phyloP scores from a whole-genome alignment of 2,888 invertebrate genomes.

The Drosophila rellima region DNA sequence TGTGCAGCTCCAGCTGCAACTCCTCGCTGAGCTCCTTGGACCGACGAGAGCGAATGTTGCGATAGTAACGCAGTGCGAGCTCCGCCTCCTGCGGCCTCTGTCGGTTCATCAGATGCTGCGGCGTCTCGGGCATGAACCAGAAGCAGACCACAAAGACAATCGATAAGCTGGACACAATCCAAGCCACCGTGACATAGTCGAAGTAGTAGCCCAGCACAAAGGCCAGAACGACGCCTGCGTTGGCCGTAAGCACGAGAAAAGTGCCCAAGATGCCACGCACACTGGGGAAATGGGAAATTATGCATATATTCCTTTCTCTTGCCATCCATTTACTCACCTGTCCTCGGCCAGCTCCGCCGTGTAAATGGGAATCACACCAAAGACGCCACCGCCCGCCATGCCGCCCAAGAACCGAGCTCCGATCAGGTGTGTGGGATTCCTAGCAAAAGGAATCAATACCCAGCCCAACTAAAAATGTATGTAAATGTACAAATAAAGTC shows the following conservation, averaged over 20 bases:
- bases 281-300: conserved; percentile 43
- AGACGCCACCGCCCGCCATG: conserved; percentile 78
- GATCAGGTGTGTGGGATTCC: conserved; percentile 71
- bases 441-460: conserved; percentile 77
- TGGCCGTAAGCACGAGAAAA: conserved; percentile 80
- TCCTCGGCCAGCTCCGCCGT: conserved; percentile 83
- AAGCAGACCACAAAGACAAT: conserved; percentile 77
- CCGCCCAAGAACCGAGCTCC: conserved; percentile 79
- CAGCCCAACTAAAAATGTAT: conserved; percentile 84
- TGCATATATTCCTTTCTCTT: background rate
- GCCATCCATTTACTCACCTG: conserved; percentile 57
- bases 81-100: conserved; percentile 82
- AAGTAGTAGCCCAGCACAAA: conserved; percentile 81
- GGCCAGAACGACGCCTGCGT: conserved; percentile 80
- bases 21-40: conserved; percentile 74
- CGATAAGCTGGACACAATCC: conserved; percentile 67
- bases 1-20: conserved; percentile 79
- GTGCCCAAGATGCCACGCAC: conserved; percentile 84
- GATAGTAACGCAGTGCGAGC: conserved; percentile 80
- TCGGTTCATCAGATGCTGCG: conserved; percentile 75
- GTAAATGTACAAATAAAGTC: no score
- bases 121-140: conserved; percentile 84
- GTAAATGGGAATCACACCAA: conserved; percentile 81
- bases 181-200: conserved; percentile 73
- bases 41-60: conserved; percentile 68